Conservation (phyloP, 1,140 invertebrate species). For the Heliconius congener region DNA sequence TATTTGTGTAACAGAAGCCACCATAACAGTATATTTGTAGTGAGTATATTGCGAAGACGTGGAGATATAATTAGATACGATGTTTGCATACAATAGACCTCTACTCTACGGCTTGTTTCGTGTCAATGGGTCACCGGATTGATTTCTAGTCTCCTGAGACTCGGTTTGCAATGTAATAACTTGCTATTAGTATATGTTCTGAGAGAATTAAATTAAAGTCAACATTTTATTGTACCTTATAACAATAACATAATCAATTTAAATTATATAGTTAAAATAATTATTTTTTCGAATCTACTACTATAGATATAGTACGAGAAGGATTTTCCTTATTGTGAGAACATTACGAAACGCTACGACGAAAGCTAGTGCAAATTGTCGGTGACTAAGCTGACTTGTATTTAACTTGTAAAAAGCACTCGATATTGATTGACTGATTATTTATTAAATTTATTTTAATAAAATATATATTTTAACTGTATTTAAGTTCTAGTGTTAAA, state of each 20-base stretch:
- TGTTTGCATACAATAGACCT: conserved; percentile 56
- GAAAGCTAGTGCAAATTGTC: neutral
- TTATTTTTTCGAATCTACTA: too few relatives aligned
- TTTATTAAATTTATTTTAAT: neutral
- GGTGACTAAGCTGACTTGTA: neutral
- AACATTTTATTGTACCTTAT: neutral
- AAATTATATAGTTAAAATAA: too few relatives aligned
- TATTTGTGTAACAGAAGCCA: conserved; percentile 13
- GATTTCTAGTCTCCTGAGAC: conserved; percentile 37
- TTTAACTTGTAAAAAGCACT: neutral
- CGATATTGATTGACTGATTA: too few relatives aligned
- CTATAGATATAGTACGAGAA: too few relatives aligned
- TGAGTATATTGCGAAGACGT: conserved; percentile 30
- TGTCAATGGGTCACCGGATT: conserved; percentile 47
- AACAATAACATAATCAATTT: too few relatives aligned
- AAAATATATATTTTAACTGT: neutral
- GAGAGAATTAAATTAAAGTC: neutral
- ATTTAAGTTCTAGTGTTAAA: too few relatives aligned
- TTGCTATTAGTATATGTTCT: neutral
- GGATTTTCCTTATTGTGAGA: too few relatives aligned
- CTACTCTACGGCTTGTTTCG: conserved; percentile 23
- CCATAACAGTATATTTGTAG: conserved; percentile 17
- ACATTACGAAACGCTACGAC: too few relatives aligned
- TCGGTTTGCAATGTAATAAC: neutral
- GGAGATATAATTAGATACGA: conserved; percentile 43